Conservation (phyloP, 2,888 invertebrate genomes). For the Diplolepis rosae region DNA sequence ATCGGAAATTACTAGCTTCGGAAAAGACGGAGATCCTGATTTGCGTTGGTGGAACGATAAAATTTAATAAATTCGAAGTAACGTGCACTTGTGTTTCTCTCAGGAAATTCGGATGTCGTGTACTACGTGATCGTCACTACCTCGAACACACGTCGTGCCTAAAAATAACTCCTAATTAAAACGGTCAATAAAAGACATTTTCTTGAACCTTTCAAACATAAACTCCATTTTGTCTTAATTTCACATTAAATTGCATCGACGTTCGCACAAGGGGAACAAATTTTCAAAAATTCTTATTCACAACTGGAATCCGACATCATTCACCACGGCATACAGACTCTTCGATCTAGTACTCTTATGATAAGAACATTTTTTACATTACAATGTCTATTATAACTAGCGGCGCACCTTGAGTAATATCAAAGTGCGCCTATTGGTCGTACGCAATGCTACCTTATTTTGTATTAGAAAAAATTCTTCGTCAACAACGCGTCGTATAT, state of each 20-base stretch:
- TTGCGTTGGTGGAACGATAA: slow-evolving; percentile 50
- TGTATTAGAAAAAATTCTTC: slow-evolving; percentile 70
- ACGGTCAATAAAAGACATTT: no score
- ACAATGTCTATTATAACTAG: slow-evolving; percentile 63
- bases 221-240: no score
- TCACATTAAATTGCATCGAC: neutral
- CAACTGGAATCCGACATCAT: slow-evolving; percentile 39
- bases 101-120: slow-evolving; percentile 26
- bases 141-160: slow-evolving; percentile 7
- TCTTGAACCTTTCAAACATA: no score
- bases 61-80: slow-evolving; percentile 56
- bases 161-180: neutral
- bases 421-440: slow-evolving; percentile 68
- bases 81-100: slow-evolving; percentile 52
- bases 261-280: slow-evolving; percentile 16
- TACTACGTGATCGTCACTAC: neutral
- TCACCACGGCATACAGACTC: slow-evolving; percentile 63
- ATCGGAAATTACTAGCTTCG: slow-evolving; percentile 42
- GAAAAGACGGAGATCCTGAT: neutral
- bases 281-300: neutral
- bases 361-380: slow-evolving; percentile 68
- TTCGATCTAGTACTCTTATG: slow-evolving; percentile 62
- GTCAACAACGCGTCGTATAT: slow-evolving; percentile 67
- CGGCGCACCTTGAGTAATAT: slow-evolving; percentile 59
- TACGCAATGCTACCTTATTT: slow-evolving; percentile 71